These are phyloP conservation scores for Porites lobata DNA, from an alignment of 92 coral and sea anemone species.

Conservation along the genomic window DNA sequence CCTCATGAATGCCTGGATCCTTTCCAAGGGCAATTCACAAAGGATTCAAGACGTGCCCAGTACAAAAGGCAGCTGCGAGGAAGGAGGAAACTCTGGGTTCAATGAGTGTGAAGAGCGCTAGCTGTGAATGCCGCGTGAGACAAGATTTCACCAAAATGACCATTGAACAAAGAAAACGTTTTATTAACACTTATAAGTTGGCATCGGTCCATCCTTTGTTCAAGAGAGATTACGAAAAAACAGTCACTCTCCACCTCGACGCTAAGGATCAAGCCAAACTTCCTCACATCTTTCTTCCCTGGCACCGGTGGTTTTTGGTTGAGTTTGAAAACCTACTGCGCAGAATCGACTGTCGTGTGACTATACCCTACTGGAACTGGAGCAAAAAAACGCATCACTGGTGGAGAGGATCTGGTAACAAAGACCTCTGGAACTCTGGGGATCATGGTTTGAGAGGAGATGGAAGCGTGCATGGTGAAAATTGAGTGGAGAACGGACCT, in stretches of 20 bases:
- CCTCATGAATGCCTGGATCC: neutral
- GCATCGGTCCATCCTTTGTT: neutral
- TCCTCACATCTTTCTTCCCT: conserved; percentile 66
- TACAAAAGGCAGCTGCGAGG: neutral
- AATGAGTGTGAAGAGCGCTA: conserved; percentile 35
- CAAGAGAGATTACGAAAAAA: neutral
- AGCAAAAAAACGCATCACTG: conserved; percentile 52
- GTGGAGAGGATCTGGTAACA: conserved; percentile 48
- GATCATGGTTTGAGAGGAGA: conserved; percentile 66
- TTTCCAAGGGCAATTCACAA: neutral
- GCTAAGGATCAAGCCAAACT: neutral
- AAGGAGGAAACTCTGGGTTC: conserved; percentile 8
- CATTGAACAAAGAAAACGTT: conserved; percentile 5
- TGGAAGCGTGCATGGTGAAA: conserved; percentile 12
- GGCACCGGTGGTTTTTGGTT: conserved; percentile 69
- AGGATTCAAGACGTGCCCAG: neutral
- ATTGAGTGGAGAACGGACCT: conserved; percentile 63
- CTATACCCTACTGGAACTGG: conserved; percentile 69
- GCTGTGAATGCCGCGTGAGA: conserved; percentile 42
- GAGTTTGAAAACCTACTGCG: conserved; percentile 59
- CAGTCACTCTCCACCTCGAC: conserved; percentile 1
- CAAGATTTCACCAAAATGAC: conserved; percentile 34
- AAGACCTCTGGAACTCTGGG: conserved; percentile 56
- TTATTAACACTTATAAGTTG: conserved; percentile 1
- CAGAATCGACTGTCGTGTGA: conserved; percentile 62